Base-by-base conservation (phyloP, 2,888 invertebrate genomes). In the Trachelus troglodyta region DNA sequence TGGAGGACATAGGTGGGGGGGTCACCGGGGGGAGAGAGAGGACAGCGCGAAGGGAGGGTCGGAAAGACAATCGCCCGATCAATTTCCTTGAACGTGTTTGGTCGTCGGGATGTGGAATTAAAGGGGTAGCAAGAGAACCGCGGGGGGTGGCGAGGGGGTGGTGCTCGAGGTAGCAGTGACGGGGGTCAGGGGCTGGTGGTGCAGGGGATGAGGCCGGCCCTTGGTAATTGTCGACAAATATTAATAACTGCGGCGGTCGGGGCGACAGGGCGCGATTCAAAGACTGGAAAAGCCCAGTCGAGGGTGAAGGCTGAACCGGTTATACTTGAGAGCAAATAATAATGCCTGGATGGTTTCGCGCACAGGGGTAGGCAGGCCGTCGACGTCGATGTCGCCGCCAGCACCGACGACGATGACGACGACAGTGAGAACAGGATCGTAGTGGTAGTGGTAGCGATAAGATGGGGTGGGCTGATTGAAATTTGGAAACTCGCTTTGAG, bases 151-250 rank as follows among this genome's bases (percentile, higher is more conserved):
- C 34, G 34, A 34, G 34, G 34, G 34, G 34, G 34, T 37, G 37
- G 37, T 12, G 56, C 15, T 56, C 23, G 56, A 23, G 56, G 56
- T 2, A 9, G 23, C 56, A 40, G 40, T 23, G 11, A 11, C 35
- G 3, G 35, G 11, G 34, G 40, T 0, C 12, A 12, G 12, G 15
- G 40, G 40, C 40, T 15, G 40, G 40, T 40, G 40, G 40, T 40
- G 40, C 40, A 56, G 56, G 56, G 56, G 56, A 15, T 3, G 56
- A 56, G 80, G 79, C 79, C 80, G 79, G 82, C 84, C 86, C 84
- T 84, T 86, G 86, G 87, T 91, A 91, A 91, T 91, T 90, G 90
- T 91, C 89, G 87, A 90, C 90, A 91, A 91, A 91, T 91, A 91
- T 91, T 91, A 91, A 91, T 91, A 91, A 90, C 87, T 86, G 87